Conservation (phyloP, 2,888 invertebrate species). For the Morpho helenor region DNA sequence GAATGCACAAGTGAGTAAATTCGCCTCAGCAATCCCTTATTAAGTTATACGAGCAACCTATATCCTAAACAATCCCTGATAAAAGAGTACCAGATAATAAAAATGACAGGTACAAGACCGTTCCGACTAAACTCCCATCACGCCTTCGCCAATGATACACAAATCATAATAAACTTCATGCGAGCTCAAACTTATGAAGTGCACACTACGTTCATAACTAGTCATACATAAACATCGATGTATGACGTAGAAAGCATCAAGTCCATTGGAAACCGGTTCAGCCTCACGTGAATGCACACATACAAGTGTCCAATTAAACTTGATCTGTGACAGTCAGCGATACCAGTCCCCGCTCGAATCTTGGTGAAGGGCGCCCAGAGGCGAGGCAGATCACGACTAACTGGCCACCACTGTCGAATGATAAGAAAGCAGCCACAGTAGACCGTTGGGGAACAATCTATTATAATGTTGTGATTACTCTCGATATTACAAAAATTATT, state of each 20-base stretch:
- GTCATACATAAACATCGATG: slow-evolving; percentile 57
- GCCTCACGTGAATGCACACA: slow-evolving; percentile 68
- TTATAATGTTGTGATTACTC: slow-evolving; percentile 31
- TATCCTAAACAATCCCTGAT: slow-evolving; percentile 38
- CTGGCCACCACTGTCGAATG: slow-evolving; percentile 56
- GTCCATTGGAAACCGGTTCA: slow-evolving; percentile 65
- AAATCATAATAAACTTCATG: slow-evolving; percentile 70
- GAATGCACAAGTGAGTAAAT: slow-evolving; percentile 16
- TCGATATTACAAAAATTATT: slow-evolving; percentile 24
- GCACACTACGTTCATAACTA: slow-evolving; percentile 51
- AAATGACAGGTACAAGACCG: slow-evolving; percentile 49
- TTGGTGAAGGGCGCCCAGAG: slow-evolving; percentile 38
- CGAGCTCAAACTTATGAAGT: slow-evolving; percentile 55
- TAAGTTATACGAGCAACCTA: slow-evolving; percentile 28
- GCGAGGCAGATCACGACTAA: slow-evolving; percentile 47
- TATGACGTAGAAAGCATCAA: slow-evolving; percentile 70
- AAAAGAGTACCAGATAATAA: slow-evolving; percentile 42
- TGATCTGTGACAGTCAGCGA: slow-evolving; percentile 62
- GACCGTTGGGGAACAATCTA: slow-evolving; percentile 33
- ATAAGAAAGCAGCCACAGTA: slow-evolving; percentile 66
- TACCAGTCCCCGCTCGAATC: slow-evolving; percentile 48
- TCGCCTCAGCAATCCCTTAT: slow-evolving; percentile 16
- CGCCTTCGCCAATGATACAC: slow-evolving; percentile 60
- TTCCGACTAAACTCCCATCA: slow-evolving; percentile 57
- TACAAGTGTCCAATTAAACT: slow-evolving; percentile 65